phyloP scores from a whole-genome alignment of 2,113 vertebrate species.

The Pelodiscus sinensis region DNA sequence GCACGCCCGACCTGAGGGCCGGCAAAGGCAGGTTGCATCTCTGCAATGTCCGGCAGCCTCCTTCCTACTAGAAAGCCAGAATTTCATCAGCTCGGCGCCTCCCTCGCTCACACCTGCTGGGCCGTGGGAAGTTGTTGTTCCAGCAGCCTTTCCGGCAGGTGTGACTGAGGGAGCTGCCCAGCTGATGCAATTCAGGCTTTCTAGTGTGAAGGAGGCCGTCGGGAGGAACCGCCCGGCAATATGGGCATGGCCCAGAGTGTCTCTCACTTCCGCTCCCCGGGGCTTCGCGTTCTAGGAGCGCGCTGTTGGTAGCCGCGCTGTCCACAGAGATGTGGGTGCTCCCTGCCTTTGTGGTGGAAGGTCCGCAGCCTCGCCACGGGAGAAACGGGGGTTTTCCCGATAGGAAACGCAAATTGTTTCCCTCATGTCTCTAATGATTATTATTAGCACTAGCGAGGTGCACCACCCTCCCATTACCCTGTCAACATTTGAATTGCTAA shows the following conservation, averaged over 20 bases:
- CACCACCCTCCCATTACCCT: too few species aligned
- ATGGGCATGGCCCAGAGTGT: too few species aligned
- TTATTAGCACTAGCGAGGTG: too few species aligned
- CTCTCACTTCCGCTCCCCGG: neutral
- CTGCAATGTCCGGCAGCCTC: too few species aligned
- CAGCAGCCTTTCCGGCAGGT: neutral
- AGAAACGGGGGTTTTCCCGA: neutral
- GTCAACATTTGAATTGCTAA: too few species aligned
- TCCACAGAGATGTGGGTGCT: neutral
- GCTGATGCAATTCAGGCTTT: neutral
- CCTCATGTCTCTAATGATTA: neutral
- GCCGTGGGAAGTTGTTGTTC: neutral
- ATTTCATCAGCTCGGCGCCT: too few species aligned
- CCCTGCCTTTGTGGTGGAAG: neutral
- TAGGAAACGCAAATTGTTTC: neutral
- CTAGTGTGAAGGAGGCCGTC: neutral
- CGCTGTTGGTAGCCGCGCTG: too few species aligned
- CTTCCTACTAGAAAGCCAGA: too few species aligned
- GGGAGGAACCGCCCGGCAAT: accelerated
- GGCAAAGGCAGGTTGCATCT: neutral
- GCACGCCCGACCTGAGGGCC: neutral
- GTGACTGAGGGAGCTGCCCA: too few species aligned
- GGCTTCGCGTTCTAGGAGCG: too few species aligned
- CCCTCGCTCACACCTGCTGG: too few species aligned
- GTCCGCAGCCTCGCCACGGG: too few species aligned